Conservation (phyloP, 2,888 invertebrate genomes). For the Ectemnius continuus region DNA sequence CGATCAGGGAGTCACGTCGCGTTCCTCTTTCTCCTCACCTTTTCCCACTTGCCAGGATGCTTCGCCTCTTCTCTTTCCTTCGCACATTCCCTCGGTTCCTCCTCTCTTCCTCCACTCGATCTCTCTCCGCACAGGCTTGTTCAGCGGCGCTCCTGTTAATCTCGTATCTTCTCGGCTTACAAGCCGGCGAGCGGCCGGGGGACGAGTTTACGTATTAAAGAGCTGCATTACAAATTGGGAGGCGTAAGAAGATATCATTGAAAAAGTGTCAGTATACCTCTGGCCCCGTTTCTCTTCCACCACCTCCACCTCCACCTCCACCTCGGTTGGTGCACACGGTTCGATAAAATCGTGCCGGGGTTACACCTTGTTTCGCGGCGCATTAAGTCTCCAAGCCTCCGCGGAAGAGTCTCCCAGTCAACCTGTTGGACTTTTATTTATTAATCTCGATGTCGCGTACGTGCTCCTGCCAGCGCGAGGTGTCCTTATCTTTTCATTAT, state of each 20-base stretch:
- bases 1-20: slow-evolving; percentile 24
- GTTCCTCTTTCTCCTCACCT: not conserved
- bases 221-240: slow-evolving; percentile 62
- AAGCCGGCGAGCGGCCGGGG: slow-evolving; percentile 43
- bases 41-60: not conserved
- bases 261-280: slow-evolving; percentile 55
- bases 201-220: slow-evolving; percentile 60
- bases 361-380: slow-evolving; percentile 49
- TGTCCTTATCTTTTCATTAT: slow-evolving; percentile 46
- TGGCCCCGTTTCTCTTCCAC: slow-evolving; percentile 22
- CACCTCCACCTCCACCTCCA: not conserved
- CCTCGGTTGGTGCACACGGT: not conserved
- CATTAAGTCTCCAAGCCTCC: slow-evolving; percentile 39
- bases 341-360: slow-evolving; percentile 15
- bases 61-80: slow-evolving; percentile 13
- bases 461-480: slow-evolving; percentile 23
- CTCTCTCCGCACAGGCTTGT: not conserved
- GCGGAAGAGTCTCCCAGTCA: slow-evolving; percentile 28
- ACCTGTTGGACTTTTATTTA: slow-evolving; percentile 46
- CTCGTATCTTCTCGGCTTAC: slow-evolving; percentile 60
- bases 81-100: slow-evolving; percentile 15
- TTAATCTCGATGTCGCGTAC: slow-evolving; percentile 38
- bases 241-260: slow-evolving; percentile 52
- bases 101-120: not conserved
- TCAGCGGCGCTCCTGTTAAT: slow-evolving; percentile 55